Conservation (phyloP, 2,797 vertebrate species). For the Poeciliopsis paucimaculata region DNA sequence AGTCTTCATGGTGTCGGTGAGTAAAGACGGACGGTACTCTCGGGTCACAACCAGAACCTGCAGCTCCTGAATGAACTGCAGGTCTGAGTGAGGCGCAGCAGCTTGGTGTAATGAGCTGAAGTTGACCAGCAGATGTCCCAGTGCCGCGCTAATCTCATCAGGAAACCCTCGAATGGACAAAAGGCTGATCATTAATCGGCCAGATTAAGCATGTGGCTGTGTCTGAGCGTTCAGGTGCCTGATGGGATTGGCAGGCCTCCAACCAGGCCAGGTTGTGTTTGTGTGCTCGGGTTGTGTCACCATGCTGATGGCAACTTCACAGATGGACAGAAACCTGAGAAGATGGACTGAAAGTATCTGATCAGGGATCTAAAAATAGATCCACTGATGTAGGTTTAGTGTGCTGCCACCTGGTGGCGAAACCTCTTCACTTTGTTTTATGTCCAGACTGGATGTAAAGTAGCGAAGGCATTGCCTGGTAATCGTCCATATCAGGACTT, state of each 20-base stretch:
- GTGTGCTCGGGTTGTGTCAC: not conserved
- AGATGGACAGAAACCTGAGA: constrained; percentile 4
- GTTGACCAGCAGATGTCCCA: constrained; percentile 26
- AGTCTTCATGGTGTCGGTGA: not conserved
- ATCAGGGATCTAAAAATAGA: not conserved
- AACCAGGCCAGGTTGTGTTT: constrained; percentile 26
- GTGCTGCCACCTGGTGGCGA: constrained; percentile 3
- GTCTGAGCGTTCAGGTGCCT: constrained; percentile 31
- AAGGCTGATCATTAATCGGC: constrained; percentile 6
- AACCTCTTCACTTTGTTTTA: not conserved
- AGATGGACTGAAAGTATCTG: not conserved
- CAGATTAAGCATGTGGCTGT: constrained; percentile 28
- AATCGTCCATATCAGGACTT: not conserved
- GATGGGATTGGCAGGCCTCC: constrained; percentile 51
- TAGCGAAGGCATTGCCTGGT: not conserved
- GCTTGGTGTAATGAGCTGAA: constrained; percentile 25
- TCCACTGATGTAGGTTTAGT: not conserved
- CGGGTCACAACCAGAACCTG: not conserved
- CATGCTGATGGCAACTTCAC: not conserved
- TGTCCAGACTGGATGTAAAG: not conserved
- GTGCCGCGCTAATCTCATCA: constrained; percentile 33
- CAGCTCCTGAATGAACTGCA: not conserved
- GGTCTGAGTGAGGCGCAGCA: not conserved
- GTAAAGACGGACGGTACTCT: not conserved
- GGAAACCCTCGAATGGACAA: constrained; percentile 29